Conservation (phyloP, 1,140 invertebrate genomes). For the Bombyx mandarina region DNA sequence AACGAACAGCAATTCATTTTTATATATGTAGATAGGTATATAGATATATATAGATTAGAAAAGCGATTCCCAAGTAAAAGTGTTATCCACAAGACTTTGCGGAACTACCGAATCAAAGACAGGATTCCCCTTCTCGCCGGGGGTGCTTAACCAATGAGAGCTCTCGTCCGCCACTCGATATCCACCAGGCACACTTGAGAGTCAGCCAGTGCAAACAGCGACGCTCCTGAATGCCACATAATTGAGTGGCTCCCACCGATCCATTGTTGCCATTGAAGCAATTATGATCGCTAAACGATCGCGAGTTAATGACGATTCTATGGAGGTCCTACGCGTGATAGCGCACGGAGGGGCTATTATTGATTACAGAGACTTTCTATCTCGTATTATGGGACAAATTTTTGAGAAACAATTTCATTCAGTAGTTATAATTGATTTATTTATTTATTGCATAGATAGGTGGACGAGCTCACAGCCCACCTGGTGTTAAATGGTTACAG, state of each 20-base stretch:
- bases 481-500: no score
- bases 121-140: slow-evolving; percentile 16
- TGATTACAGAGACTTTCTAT: neutral
- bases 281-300: slow-evolving; percentile 48
- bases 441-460: no score
- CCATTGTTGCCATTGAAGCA: slow-evolving; percentile 51
- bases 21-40: slow-evolving; percentile 3
- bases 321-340: slow-evolving; percentile 36
- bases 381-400: neutral
- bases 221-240: slow-evolving; percentile 49
- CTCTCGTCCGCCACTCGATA: slow-evolving; percentile 15
- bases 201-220: slow-evolving; percentile 45
- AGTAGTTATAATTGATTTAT: no score
- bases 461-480: no score
- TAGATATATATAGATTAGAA: slow-evolving; percentile 5
- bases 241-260: slow-evolving; percentile 54
- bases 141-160: slow-evolving; percentile 48
- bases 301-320: slow-evolving; percentile 51
- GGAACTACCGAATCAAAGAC: slow-evolving; percentile 16
- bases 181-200: no score
- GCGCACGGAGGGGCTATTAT: slow-evolving; percentile 6
- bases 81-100: slow-evolving; percentile 30
- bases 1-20: no score
- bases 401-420: no score
- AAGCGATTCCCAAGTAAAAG: slow-evolving; percentile 9